Percentiles rank a stretch among this genome's conserved stretches.
Evolutionary conservation across 2,888 invertebrate species (phyloP).

Genomic region (Theretra japonica): DNA sequence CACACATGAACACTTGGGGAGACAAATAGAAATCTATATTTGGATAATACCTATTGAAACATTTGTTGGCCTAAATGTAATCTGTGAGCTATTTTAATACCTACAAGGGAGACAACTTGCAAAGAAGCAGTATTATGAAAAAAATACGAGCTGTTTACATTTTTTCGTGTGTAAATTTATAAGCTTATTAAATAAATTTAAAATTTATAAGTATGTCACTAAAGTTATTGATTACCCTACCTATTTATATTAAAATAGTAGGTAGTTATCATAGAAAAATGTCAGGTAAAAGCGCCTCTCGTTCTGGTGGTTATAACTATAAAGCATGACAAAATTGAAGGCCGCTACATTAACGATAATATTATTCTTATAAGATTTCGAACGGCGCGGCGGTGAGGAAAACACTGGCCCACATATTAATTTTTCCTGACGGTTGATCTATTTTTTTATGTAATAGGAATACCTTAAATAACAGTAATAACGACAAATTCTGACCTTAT

Average conservation of each 20-base stretch:
- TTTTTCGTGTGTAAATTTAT: too few relatives aligned
- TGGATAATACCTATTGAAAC: constrained; percentile 1
- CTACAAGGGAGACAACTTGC: constrained; percentile 23
- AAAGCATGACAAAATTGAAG: constrained; percentile 30
- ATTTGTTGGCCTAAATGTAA: constrained; percentile 26
- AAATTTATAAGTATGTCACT: too few relatives aligned
- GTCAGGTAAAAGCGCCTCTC: constrained; percentile 10
- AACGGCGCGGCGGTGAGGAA: background rate
- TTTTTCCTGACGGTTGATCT: too few relatives aligned
- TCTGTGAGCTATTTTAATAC: constrained; percentile 23
- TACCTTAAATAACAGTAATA: constrained; percentile 23
- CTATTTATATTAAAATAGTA: background rate
- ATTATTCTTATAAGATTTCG: constrained; percentile 25
- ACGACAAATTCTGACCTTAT: constrained; percentile 71
- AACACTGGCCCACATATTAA: too few relatives aligned
- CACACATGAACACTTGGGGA: background rate
- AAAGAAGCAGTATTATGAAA: background rate
- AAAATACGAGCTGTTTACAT: too few relatives aligned
- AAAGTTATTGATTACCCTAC: background rate
- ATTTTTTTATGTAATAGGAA: background rate
- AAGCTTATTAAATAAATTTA: too few relatives aligned
- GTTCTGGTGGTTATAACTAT: constrained; percentile 11
- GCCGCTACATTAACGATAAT: constrained; percentile 21
- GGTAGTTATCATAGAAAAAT: constrained; percentile 12
- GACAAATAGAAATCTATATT: constrained; percentile 14